phyloP scores from a whole-genome alignment of 2,113 vertebrate species.

The Elaphurus davidianus region DNA sequence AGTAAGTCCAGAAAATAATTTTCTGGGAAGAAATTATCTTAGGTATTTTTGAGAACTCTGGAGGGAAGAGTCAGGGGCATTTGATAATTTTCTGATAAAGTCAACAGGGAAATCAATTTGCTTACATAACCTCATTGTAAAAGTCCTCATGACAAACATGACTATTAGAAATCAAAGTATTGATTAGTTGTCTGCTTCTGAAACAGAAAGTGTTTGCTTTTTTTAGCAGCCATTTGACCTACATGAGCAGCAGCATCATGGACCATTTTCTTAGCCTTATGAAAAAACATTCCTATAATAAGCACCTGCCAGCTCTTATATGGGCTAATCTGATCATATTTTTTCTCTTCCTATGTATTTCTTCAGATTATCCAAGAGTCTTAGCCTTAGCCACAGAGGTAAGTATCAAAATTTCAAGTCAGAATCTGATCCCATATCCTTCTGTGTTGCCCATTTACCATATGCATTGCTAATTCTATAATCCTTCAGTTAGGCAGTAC shows the following conservation, averaged over 20 bases:
- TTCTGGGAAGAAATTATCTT: not conserved
- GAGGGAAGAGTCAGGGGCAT: not conserved
- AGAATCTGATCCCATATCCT: not conserved
- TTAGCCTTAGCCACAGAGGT: not conserved
- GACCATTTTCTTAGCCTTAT: not conserved
- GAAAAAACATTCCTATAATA: not conserved
- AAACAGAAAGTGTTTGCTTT: not conserved
- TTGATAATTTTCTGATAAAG: not conserved
- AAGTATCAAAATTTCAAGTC: not conserved
- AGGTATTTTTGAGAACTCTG: not conserved
- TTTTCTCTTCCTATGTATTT: not conserved
- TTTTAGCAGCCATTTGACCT: not conserved
- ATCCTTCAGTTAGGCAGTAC: not conserved
- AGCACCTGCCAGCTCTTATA: not conserved
- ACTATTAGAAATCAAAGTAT: constrained; percentile 7
- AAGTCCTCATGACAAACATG: not conserved
- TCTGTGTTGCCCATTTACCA: not conserved
- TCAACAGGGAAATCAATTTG: not conserved
- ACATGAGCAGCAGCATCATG: not conserved
- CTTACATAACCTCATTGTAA: not conserved
- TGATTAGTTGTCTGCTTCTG: not conserved
- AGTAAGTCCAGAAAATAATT: not conserved
- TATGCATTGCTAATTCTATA: not conserved
- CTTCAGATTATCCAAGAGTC: not conserved
- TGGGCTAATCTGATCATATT: not conserved